Percentiles rank a stretch among this genome's conserved stretches.
phyloP scores from a whole-genome alignment of 2,113 vertebrate genomes.

The Marmota monax region DNA sequence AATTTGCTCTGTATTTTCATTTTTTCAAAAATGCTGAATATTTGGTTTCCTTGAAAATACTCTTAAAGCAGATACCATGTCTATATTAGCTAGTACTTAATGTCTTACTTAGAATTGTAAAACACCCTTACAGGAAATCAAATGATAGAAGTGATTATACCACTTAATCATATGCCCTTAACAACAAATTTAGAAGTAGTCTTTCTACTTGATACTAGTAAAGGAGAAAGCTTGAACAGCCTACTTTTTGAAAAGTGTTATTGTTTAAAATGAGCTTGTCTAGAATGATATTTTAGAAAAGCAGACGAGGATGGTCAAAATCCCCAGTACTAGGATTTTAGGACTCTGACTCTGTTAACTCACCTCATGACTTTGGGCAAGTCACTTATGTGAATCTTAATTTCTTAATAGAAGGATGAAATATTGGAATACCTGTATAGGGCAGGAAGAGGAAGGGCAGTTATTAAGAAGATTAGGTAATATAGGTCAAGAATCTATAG shows the following conservation, averaged over 20 bases:
- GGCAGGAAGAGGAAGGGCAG: not conserved
- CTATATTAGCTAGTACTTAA: not conserved
- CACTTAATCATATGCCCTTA: not conserved
- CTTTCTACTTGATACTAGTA: not conserved
- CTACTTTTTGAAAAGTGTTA: conserved; percentile 2
- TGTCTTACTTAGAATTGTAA: conserved; percentile 22
- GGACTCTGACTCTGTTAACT: not conserved
- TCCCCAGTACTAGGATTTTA: not conserved
- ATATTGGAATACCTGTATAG: not conserved
- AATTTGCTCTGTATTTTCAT: conserved; percentile 36
- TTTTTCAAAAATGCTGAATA: conserved; percentile 30
- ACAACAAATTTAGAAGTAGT: not conserved
- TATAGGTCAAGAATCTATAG: not conserved
- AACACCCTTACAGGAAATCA: not conserved
- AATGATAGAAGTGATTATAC: not conserved
- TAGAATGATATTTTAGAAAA: not conserved
- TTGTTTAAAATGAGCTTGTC: not conserved
- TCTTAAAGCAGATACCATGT: conserved; percentile 25
- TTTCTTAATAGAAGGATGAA: conserved; percentile 29
- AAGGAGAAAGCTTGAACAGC: not conserved
- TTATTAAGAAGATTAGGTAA: not conserved
- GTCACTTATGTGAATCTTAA: not conserved
- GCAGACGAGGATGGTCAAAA: not conserved
- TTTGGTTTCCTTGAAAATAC: conserved; percentile 58
- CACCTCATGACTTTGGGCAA: not conserved